A percentile compares a stretch with the other conserved stretches of the same genome.
Conservation (phyloP, 2,113 vertebrate species). For the Orycteropus afer region DNA sequence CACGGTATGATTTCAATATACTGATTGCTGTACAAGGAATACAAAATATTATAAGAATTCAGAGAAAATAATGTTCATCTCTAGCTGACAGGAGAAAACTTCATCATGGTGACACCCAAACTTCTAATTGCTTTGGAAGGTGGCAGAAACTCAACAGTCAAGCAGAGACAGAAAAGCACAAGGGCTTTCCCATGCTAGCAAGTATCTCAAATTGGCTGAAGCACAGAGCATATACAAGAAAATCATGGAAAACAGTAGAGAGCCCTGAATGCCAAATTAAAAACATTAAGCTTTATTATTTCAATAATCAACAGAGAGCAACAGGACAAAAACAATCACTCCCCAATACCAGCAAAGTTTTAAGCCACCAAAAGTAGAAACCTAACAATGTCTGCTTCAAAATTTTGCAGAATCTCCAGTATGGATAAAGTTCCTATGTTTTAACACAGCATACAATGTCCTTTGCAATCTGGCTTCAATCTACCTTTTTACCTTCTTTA, state of each 20-base stretch:
- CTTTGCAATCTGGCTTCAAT: not conserved
- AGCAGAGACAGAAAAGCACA: not conserved
- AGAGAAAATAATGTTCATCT: not conserved
- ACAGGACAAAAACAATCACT: not conserved
- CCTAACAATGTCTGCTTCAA: not conserved
- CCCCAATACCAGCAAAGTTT: not conserved
- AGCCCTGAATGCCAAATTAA: not conserved
- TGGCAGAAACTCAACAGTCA: not conserved
- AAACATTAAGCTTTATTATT: not conserved
- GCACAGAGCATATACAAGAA: not conserved
- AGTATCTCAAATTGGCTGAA: not conserved
- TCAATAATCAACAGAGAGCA: not conserved
- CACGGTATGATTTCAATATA: not conserved
- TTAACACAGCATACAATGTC: not conserved
- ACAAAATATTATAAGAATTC: not conserved
- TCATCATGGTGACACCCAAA: not conserved
- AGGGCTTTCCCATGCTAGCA: not conserved
- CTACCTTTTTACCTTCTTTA: slow-evolving; percentile 14
- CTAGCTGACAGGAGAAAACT: not conserved
- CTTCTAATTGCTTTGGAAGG: not conserved
- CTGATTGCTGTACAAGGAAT: not conserved
- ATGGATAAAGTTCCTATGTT: not conserved
- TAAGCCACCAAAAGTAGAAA: slow-evolving; percentile 10
- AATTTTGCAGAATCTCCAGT: not conserved
- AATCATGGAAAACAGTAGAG: not conserved